Evolutionary conservation across 2,113 vertebrate genomes (phyloP).

Genomic region (Atlantisia rogersi): DNA sequence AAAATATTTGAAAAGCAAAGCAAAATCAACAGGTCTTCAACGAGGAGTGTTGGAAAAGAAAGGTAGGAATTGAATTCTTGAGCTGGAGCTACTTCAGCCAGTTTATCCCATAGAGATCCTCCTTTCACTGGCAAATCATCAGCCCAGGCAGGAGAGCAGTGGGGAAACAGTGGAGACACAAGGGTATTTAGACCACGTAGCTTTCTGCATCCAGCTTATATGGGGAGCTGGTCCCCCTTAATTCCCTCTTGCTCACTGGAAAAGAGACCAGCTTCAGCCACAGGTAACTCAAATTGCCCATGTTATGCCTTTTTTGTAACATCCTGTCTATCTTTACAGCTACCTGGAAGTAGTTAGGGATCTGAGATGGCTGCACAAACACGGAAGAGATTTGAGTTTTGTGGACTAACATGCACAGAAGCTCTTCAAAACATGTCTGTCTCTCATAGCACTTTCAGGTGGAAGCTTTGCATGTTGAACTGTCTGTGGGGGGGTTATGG

Average conservation of each 20-base stretch:
- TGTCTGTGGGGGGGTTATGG: background rate
- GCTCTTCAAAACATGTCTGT: background rate
- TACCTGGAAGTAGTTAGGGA: background rate
- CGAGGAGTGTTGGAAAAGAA: background rate
- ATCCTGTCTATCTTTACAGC: background rate
- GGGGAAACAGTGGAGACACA: background rate
- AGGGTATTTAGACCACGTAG: background rate
- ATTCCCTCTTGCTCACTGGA: background rate
- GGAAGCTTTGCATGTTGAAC: background rate
- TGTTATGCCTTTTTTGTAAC: background rate
- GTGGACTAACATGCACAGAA: background rate
- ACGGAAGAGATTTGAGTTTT: background rate
- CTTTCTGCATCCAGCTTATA: background rate
- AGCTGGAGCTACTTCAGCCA: background rate
- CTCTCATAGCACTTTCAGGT: background rate
- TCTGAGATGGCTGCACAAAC: background rate
- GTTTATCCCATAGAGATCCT: background rate
- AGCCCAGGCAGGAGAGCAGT: background rate
- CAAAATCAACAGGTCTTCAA: background rate
- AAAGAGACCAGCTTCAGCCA: background rate
- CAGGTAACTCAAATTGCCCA: background rate
- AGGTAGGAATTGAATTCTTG: background rate
- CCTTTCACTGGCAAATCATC: fast-evolving
- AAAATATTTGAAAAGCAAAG: background rate
- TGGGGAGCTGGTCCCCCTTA: background rate